phyloP scores from a whole-genome alignment of 1,140 invertebrate genomes.

The Microvelia longipes region DNA sequence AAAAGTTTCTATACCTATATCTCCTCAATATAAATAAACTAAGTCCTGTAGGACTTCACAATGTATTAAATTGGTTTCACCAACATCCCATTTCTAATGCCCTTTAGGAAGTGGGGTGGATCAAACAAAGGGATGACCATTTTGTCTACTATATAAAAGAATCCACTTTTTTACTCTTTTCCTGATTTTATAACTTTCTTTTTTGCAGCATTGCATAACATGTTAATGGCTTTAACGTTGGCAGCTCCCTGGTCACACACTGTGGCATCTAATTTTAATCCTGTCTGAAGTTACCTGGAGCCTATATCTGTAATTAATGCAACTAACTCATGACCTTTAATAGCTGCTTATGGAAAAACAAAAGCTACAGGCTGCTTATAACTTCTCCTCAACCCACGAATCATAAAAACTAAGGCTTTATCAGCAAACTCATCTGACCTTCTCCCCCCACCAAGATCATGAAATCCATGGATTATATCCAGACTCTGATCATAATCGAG shows the following conservation, averaged over 20 bases:
- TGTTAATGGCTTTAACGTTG: not conserved
- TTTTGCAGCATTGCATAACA: not conserved
- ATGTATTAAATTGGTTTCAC: too few relatives aligned
- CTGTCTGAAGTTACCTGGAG: not conserved
- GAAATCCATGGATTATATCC: not conserved
- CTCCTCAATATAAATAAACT: too few relatives aligned
- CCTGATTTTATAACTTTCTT: not conserved
- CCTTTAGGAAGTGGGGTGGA: not conserved
- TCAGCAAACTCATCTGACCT: not conserved
- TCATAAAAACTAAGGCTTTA: not conserved
- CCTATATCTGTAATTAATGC: not conserved
- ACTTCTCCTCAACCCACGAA: not conserved
- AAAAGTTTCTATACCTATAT: too few relatives aligned
- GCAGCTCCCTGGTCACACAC: not conserved
- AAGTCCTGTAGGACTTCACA: too few relatives aligned
- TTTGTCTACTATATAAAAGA: not conserved
- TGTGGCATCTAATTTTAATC: not conserved
- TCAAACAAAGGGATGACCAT: not conserved
- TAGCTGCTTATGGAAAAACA: not conserved
- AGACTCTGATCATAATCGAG: not conserved
- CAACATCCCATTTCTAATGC: not conserved
- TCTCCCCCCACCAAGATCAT: not conserved
- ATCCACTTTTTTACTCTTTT: not conserved
- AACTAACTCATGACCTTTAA: not conserved
- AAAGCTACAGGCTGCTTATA: not conserved